Base-by-base conservation (phyloP, 2,113 vertebrate genomes). In the Arvicanthis niloticus region DNA sequence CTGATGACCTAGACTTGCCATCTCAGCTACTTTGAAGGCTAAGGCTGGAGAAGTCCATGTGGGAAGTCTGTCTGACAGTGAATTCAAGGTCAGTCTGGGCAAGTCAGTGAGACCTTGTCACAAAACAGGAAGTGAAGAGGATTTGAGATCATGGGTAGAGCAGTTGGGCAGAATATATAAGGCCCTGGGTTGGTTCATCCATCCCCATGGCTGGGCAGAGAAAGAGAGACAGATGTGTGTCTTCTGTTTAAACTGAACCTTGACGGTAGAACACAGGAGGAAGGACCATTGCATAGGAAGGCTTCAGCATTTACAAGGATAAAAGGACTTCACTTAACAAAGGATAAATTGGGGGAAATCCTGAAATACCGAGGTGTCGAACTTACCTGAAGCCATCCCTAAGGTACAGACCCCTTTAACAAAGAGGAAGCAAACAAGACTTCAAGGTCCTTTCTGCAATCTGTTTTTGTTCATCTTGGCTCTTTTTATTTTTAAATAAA, bases 181-280 rank as follows among this genome's bases (percentile, higher is more conserved):
- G 42, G 48, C 62, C 37, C 48, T 40, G 13, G 60, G 60, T 62
- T 62, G 60, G 60, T 24, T 9, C 31, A 7, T 45, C 56, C 76
- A 42, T 65, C 24, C 8, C 37, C 15, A 70, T 13, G 2, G 37
- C 56, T 60, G 70, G 15, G 42, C 21, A n/a, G 11, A 13, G 48
- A 26, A 48, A 21, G 12, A 75, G 40, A 73, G 15, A 48, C n/a
- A 11, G 37, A 34, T 7, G 15, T 65, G 60, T 40, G 40, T 75
- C 70, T 73, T 31, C 93, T 88, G 73, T 82, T 94, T 89, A 81
- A 48, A 67, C 48, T 89, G 73, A 81, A 62, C 48, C 29, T 31
- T n/a, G 45, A 34, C 3, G 4, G 56, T 5, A 12, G 12, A 2
- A 16, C 75, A 78, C 31, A 37, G 6, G 34, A 53, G 19, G 42